Evolutionary conservation across 92 coral and sea anemone genomes (phyloP).

Genomic region (Ricordea florida): DNA sequence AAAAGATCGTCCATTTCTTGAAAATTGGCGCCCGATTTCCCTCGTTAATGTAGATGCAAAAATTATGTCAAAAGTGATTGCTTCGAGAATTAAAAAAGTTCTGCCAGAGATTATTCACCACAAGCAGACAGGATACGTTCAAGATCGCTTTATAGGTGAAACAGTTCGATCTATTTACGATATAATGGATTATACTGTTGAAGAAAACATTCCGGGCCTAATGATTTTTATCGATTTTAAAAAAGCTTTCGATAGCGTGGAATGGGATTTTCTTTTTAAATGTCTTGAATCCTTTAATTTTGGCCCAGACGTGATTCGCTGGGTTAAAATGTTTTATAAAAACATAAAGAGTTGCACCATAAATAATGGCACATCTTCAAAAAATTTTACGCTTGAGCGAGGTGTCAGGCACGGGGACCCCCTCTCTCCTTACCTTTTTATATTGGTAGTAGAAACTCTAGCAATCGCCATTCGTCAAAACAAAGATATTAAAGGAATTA

Average conservation of each 20-base stretch:
- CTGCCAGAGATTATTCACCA: conserved; percentile 3
- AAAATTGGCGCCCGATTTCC: too few relatives aligned
- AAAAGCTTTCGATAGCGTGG: conserved; percentile 3
- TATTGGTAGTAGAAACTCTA: background rate
- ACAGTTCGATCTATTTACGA: conserved; percentile 5
- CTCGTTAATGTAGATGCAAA: background rate
- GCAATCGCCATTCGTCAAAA: conserved; percentile 9
- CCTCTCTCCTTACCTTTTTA: background rate
- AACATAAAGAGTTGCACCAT: background rate
- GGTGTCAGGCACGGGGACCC: conserved; percentile 13
- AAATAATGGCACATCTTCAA: background rate
- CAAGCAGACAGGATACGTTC: background rate
- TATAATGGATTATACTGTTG: background rate
- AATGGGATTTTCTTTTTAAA: conserved; percentile 10
- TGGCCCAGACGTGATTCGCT: background rate
- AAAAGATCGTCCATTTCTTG: too few relatives aligned
- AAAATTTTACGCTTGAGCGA: background rate
- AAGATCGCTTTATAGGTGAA: conserved; percentile 13
- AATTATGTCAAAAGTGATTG: conserved; percentile 4
- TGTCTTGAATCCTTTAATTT: conserved; percentile 3
- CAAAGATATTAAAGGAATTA: background rate
- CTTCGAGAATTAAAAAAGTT: conserved; percentile 8
- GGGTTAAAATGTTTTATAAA: conserved; percentile 7
- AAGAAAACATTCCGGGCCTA: conserved; percentile 2
- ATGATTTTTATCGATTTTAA: conserved; percentile 3